phyloP scores from a whole-genome alignment of 2,113 vertebrate species.

The Poecilia latipinna region DNA sequence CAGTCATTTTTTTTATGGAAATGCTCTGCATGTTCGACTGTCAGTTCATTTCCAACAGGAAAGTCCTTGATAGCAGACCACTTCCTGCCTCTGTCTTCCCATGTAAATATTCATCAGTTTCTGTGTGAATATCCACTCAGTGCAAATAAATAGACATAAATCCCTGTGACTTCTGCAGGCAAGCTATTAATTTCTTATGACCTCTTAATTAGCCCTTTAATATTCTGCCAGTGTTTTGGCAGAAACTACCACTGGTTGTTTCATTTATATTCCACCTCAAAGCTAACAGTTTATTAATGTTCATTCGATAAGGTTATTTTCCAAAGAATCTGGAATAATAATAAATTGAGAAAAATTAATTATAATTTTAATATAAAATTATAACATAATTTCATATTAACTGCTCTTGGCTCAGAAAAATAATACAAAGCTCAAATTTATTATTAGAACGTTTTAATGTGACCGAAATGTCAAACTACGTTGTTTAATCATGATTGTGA shows the following conservation, averaged over 20 bases:
- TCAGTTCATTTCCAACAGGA: too few species aligned
- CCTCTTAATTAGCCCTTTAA: neutral
- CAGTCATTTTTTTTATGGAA: neutral
- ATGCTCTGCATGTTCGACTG: neutral
- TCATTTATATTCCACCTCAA: neutral
- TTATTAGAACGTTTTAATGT: slow-evolving; percentile 34
- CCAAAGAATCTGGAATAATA: slow-evolving; percentile 35
- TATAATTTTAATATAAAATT: too few species aligned
- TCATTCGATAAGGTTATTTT: neutral
- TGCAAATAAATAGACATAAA: neutral
- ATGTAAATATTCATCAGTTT: neutral
- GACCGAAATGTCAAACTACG: slow-evolving; percentile 45
- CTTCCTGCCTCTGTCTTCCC: neutral
- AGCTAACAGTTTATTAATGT: neutral
- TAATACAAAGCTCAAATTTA: slow-evolving; percentile 9
- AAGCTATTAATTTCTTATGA: neutral
- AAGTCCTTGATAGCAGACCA: too few species aligned
- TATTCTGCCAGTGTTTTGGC: neutral
- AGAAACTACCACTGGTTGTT: neutral
- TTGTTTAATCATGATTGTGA: slow-evolving; percentile 54
- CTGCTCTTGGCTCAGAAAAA: slow-evolving; percentile 26
- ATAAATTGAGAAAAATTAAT: neutral
- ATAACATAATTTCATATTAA: slow-evolving; percentile 23
- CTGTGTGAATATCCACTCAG: neutral
- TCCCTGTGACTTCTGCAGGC: neutral